phyloP scores from a whole-genome alignment of 2,113 vertebrate species.

The Rynchops niger region DNA sequence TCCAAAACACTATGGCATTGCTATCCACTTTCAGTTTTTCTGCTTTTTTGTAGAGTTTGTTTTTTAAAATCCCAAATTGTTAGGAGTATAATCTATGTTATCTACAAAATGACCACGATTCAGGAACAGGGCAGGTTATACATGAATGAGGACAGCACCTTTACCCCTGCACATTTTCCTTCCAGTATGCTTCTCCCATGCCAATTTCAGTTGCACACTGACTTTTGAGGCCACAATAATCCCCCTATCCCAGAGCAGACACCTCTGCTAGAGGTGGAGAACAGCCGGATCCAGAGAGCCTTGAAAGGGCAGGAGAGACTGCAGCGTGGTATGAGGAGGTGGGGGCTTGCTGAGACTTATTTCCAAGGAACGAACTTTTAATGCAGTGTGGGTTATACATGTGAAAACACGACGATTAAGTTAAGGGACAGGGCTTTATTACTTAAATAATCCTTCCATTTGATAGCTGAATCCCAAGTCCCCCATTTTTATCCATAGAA shows the following conservation, averaged over 20 bases:
- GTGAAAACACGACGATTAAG: not conserved
- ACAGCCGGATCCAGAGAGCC: not conserved
- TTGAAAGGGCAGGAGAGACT: not conserved
- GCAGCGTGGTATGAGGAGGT: not conserved
- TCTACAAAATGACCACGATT: not conserved
- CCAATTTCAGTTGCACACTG: not conserved
- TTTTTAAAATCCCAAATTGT: not conserved
- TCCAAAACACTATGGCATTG: not conserved
- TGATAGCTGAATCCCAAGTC: not conserved
- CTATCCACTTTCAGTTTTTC: not conserved
- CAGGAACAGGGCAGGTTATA: not conserved
- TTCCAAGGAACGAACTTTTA: not conserved
- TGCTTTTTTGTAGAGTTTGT: not conserved
- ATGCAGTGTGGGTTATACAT: not conserved
- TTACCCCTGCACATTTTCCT: not conserved
- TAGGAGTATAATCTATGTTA: not conserved
- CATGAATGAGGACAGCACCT: not conserved
- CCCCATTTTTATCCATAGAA: not conserved
- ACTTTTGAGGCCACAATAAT: not conserved
- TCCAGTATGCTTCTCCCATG: not conserved
- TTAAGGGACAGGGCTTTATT: not conserved
- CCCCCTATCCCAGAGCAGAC: not conserved
- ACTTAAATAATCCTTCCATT: not conserved
- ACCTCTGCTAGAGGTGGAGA: not conserved
- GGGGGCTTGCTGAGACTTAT: not conserved